Base-by-base conservation (phyloP, 2,888 invertebrate genomes). In the Fragum sueziense region DNA sequence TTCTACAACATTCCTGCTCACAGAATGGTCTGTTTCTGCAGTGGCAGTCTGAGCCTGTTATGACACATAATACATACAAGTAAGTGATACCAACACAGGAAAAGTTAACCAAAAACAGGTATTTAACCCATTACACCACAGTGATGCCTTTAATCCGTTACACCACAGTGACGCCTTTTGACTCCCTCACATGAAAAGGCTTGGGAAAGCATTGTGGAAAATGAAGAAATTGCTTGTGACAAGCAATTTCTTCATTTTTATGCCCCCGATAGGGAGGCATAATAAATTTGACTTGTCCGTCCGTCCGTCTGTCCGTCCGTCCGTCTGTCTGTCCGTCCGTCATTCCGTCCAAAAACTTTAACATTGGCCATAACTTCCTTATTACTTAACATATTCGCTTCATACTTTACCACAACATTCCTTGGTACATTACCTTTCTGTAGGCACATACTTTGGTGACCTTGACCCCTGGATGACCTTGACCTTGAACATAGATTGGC, bases 11-110 rank as follows among this genome's bases (percentile, higher is more conserved):
- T 74, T 87, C 87, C 68, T 87, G 88, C 34, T 87, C 88, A 2
- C 77, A 86, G 69, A 88, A 88, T 75, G 86, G 87, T 31, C 85
- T 88, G 78, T 70, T 88, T n/a, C 77, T 89, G 61, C 88, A 89
- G 74, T 90, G 90, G 89, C 83, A 85, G 33, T 20, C 33, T 14
- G 25, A 57, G 33, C 27, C 62, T 1, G 7, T 62, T 62, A 62
- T 33, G 29, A 11, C 11, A 6, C 62, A 29, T 7, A 33, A 62
- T 27, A 7, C 33, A 3, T 34, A 31, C 17, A 31, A 62, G 62
- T 62, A 33, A 25, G 33, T 27, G n/a, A n/a, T n/a, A n/a, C n/a
- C n/a, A n/a, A n/a, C n/a, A n/a, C n/a, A n/a, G n/a, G n/a, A n/a
- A n/a, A n/a, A n/a, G n/a, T n/a, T n/a, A n/a, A n/a, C n/a, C n/a